These are phyloP conservation scores for Gasterosteus aculeatus DNA, from an alignment of 2,113 vertebrate genomes.

Conservation along the genomic window DNA sequence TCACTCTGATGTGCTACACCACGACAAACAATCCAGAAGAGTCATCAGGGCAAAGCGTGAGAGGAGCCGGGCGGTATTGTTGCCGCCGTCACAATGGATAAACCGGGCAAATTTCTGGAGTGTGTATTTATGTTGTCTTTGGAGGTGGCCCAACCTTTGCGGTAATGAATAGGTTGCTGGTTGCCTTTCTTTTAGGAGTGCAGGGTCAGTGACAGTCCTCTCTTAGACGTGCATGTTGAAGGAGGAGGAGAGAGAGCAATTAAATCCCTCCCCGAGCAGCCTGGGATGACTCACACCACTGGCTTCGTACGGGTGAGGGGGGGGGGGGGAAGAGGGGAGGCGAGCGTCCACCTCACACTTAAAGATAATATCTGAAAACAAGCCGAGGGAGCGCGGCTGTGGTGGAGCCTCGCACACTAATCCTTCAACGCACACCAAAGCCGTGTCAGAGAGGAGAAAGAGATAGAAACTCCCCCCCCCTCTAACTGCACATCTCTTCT, in stretches of 20 bases:
- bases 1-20: slow-evolving; percentile 35
- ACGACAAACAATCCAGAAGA: slow-evolving; percentile 34
- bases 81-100: slow-evolving; percentile 33
- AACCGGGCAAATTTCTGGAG: slow-evolving; percentile 38
- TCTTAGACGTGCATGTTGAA: slow-evolving; percentile 44
- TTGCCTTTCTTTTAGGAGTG: slow-evolving; percentile 15
- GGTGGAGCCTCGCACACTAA: slow-evolving; percentile 61
- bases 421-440: slow-evolving; percentile 57
- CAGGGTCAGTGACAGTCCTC: slow-evolving; percentile 59
- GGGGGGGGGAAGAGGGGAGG: slow-evolving; percentile 24
- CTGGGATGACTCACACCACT: slow-evolving; percentile 72
- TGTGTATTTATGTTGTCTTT: slow-evolving; percentile 44
- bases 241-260: slow-evolving; percentile 66
- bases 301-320: slow-evolving; percentile 52
- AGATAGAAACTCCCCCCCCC: slow-evolving; percentile 46
- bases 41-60: slow-evolving; percentile 47
- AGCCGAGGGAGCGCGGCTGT: slow-evolving; percentile 52
- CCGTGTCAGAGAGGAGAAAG: slow-evolving; percentile 49
- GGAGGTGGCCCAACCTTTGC: slow-evolving; percentile 42
- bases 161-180: slow-evolving; percentile 47
- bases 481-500: slow-evolving; percentile 27
- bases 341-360: slow-evolving; percentile 51
- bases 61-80: slow-evolving; percentile 26
- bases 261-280: slow-evolving; percentile 71
- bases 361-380: slow-evolving; percentile 72